phyloP scores from a whole-genome alignment of 2,888 invertebrate genomes.

The Pachliopta kotzebuea region DNA sequence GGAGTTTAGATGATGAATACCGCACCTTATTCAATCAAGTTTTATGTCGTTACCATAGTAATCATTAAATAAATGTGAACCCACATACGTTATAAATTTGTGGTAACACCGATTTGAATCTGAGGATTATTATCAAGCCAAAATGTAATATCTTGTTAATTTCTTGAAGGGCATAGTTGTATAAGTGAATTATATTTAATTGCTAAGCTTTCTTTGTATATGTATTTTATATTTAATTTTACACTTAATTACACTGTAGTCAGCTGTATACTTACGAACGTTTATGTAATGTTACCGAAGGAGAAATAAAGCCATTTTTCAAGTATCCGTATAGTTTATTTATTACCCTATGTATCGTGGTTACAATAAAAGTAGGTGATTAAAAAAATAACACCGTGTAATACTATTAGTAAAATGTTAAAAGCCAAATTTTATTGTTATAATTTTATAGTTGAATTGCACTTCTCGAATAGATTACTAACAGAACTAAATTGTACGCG shows the following conservation, averaged over 20 bases:
- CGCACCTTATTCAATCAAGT: too few species aligned
- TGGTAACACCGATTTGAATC: too few species aligned
- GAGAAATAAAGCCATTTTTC: slow-evolving; percentile 52
- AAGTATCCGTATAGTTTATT: slow-evolving; percentile 33
- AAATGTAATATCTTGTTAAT: too few species aligned
- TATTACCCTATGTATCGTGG: background rate
- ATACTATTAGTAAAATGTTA: slow-evolving; percentile 28
- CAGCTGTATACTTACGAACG: slow-evolving; percentile 46
- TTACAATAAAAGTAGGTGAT: slow-evolving; percentile 2
- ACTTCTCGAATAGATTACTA: background rate
- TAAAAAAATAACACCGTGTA: slow-evolving; percentile 23
- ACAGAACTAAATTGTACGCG: background rate
- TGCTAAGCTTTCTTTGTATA: background rate
- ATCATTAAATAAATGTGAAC: too few species aligned
- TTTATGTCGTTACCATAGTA: too few species aligned
- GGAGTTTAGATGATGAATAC: too few species aligned
- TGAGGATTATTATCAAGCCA: too few species aligned
- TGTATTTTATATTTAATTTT: slow-evolving; percentile 33
- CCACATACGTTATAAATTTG: too few species aligned
- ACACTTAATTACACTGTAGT: slow-evolving; percentile 46
- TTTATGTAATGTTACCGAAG: slow-evolving; percentile 46
- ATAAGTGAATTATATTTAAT: too few species aligned
- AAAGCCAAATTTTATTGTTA: slow-evolving; percentile 7
- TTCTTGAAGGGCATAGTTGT: too few species aligned
- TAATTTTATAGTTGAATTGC: background rate